phyloP scores from a whole-genome alignment of 2,797 vertebrate genomes.

The Hylomyscus alleni region DNA sequence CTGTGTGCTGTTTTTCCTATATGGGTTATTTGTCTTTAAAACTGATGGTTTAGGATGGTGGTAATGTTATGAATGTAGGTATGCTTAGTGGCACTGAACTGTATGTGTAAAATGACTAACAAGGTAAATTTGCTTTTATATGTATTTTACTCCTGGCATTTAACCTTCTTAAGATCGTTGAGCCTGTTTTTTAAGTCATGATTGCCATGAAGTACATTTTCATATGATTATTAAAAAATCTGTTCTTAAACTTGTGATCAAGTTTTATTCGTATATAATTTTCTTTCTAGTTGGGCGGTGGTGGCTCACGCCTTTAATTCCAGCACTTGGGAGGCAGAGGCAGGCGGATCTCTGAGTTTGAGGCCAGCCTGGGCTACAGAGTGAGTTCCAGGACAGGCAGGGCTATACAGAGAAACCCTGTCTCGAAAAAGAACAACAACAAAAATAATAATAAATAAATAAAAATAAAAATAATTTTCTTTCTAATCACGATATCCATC shows the following conservation, averaged over 20 bases:
- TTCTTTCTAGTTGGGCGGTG: no score
- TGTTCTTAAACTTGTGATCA: conserved; percentile 33
- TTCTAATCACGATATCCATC: not conserved
- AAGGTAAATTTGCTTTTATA: not conserved
- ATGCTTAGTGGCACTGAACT: not conserved
- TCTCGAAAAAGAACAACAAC: no score
- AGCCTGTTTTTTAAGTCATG: not conserved
- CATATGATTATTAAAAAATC: not conserved
- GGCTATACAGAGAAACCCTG: no score
- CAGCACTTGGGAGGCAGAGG: no score
- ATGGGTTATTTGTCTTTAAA: not conserved
- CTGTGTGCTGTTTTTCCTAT: not conserved
- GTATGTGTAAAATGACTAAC: not conserved
- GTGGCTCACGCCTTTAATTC: no score
- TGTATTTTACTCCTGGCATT: not conserved
- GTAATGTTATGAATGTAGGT: not conserved
- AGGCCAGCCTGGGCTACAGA: no score
- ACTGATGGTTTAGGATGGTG: not conserved
- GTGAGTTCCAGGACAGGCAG: no score
- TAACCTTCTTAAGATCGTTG: not conserved
- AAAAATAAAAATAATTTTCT: conserved; percentile 40
- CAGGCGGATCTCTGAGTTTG: no score
- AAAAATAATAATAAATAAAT: no score
- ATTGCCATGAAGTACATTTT: conserved; percentile 40
- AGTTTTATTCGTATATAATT: not conserved